Percentiles rank a stretch among this genome's conserved stretches.
Evolutionary conservation across 37 sponge, comb jelly and placozoan genomes (phyloP).

Genomic region (Cliona cf. orientalis): DNA sequence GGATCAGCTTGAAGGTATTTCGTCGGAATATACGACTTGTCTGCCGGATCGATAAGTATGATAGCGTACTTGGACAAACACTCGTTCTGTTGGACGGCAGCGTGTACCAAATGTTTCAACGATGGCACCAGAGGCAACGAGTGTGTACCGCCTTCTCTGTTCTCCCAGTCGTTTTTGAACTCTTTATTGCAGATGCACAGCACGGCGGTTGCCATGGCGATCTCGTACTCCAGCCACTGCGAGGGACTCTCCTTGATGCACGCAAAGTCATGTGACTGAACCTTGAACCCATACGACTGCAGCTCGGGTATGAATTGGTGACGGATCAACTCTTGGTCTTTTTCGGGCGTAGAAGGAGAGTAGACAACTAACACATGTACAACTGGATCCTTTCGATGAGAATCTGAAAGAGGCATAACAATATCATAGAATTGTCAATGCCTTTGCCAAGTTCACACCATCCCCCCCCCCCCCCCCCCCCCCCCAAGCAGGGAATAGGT

Average conservation of each 20-base stretch:
- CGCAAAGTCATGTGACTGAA: constrained; percentile 7
- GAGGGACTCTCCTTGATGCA: constrained; percentile 1
- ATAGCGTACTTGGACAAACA: background rate
- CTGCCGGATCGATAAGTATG: background rate
- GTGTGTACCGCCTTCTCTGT: background rate
- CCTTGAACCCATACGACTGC: background rate
- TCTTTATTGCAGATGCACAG: constrained; percentile 48
- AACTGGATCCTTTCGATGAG: too few species aligned
- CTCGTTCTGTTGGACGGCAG: background rate
- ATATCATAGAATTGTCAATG: too few species aligned
- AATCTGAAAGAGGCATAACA: too few species aligned
- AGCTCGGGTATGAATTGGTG: constrained; percentile 6
- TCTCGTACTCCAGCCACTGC: constrained; percentile 33
- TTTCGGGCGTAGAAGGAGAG: constrained; percentile 4
- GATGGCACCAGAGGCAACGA: background rate
- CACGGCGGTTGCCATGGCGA: constrained; percentile 1
- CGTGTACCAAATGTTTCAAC: constrained; percentile 4
- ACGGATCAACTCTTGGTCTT: constrained; percentile 27
- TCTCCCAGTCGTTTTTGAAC: constrained; percentile 37
- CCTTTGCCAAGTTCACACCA: too few species aligned
- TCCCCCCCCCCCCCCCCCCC: too few species aligned
- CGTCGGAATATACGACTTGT: constrained; percentile 5
- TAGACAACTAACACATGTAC: constrained; percentile 20
- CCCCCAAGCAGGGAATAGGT: too few species aligned
- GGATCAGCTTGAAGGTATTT: constrained; percentile 18